Evolutionary conservation across 2,888 invertebrate genomes (phyloP).

Genomic region (Nysson spinosus): DNA sequence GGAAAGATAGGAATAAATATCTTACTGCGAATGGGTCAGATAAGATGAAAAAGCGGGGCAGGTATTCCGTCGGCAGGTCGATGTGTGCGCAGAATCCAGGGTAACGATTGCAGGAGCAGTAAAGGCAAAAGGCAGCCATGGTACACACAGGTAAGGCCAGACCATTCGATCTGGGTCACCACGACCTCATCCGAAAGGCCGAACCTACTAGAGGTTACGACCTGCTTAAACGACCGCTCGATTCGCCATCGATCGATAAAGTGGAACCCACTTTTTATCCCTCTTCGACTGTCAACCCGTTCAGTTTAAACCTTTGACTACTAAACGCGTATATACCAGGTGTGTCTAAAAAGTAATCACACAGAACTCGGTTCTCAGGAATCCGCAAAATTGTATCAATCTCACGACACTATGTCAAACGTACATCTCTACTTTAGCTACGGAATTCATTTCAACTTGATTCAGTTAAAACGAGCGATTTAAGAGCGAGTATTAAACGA

Average conservation of each 20-base stretch:
- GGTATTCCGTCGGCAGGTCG: constrained; percentile 32
- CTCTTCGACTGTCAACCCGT: constrained; percentile 4
- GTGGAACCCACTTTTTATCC: constrained; percentile 35
- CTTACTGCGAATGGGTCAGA: background rate
- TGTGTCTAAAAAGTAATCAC: too few relatives aligned
- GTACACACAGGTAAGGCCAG: constrained; percentile 66
- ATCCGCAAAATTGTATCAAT: too few relatives aligned
- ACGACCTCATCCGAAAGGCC: constrained; percentile 71
- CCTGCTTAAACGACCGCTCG: constrained; percentile 70
- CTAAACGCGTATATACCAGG: too few relatives aligned
- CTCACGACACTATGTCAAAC: too few relatives aligned
- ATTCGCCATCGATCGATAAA: constrained; percentile 61
- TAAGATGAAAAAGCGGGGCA: constrained; percentile 28
- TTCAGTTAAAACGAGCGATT: too few relatives aligned
- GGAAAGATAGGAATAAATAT: background rate
- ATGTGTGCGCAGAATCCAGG: constrained; percentile 75
- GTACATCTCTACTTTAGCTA: too few relatives aligned
- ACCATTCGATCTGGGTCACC: constrained; percentile 72
- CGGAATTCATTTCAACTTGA: too few relatives aligned
- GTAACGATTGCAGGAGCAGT: constrained; percentile 75
- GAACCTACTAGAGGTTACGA: constrained; percentile 71
- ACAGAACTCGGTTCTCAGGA: too few relatives aligned
- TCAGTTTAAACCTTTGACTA: too few relatives aligned
- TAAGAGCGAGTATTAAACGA: too few relatives aligned
- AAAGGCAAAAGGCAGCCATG: constrained; percentile 56